Evolutionary conservation across 2,888 invertebrate species (phyloP), one percentile per base, ranked within the genome.

Genomic region (Athalia circularis): DNA sequence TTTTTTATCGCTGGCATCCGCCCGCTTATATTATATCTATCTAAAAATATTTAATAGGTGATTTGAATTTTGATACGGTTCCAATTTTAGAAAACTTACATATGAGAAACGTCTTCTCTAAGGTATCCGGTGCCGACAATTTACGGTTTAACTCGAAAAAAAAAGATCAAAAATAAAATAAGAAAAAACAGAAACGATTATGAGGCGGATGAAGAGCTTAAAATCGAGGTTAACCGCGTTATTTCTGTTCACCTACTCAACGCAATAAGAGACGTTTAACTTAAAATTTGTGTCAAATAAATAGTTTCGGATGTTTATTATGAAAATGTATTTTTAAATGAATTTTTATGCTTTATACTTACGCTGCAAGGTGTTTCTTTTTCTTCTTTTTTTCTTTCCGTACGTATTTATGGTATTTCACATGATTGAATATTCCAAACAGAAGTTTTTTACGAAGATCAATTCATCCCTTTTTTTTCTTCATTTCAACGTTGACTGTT

Each of bases 71-170:
- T 83, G 81, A 79, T 65, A 45, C 57, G 11, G 15, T 64, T 82
- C 82, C 83, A 83, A 79, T 13, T 70, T 77, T 76, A 76, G 62
- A 82, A 54, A 77, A 70, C 29, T n/a, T n/a, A 29, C 29, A 29
- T 29, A 29, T 29, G 29, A 54, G 65, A 78, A 80, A 77, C 79
- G 80, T 61, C 11, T 77, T 29, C 75, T 50, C 48, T 43, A 64
- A 57, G 7, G 65, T 72, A 59, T 59, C 0, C 57, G 72, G 57
- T 72, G 72, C 72, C 72, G 59, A 59, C 29, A 72, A 76, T 74
- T 65, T 54, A 72, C 47, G 29, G 29, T 29, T 29, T 0, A 29
- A 29, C 29, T 29, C 29, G 2, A 29, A 29, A 29, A 29, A 2
- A 29, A 29, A 29, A 29, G 2, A 29, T 1, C 1, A 29, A 29